Evolutionary conservation across 1,140 invertebrate genomes (phyloP), one percentile per base, ranked within the genome.

Genomic region (Drosophila dunni): DNA sequence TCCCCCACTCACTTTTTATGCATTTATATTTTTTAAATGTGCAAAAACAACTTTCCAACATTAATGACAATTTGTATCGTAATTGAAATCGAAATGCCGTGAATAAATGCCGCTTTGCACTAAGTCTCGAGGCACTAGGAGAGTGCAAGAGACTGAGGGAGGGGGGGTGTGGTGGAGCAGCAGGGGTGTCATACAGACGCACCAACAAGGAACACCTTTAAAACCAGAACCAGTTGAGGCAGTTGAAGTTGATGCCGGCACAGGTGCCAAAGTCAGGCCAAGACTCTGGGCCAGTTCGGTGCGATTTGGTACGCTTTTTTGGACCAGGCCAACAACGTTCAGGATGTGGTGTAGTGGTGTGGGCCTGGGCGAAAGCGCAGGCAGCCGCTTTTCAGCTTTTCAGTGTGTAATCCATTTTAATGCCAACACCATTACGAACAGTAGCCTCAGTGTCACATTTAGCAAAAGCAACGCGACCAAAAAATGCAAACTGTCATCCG

Each of bases 1-100:
- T 9, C 42, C 42, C 48, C 34, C 45, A 38, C 44, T 7, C 63
- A 13, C 45, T 58, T 29, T 17, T 20, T 58, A 57, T 56, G 44
- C 40, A 50, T 29, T 29, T 29, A 29, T 76, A 76, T 73, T 15
- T 20, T 56, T 38, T 48, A 46, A 63, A 66, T 84, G 50, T 81
- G 81, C 81, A 73, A 81, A 89, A 89, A 84, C 84, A 89, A 89
- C 84, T 89, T 89, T 89, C 84, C 81, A 89, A 89, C 84, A 84
- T 89, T 89, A 89, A 89, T 90, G 84, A 89, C 85, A 84, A 89
- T 89, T 89, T 89, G 84, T 89, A 89, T 89, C 85, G 84, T 89
- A 89, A 89, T 89, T 89, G 85, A 89, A 89, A 89, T 89, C 84
- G 84, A 89, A 89, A 90, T 84, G 84, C 84, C 84, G 84, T 89